Conservation (phyloP, 2,888 invertebrate genomes). For the Drosophila infuscata region DNA sequence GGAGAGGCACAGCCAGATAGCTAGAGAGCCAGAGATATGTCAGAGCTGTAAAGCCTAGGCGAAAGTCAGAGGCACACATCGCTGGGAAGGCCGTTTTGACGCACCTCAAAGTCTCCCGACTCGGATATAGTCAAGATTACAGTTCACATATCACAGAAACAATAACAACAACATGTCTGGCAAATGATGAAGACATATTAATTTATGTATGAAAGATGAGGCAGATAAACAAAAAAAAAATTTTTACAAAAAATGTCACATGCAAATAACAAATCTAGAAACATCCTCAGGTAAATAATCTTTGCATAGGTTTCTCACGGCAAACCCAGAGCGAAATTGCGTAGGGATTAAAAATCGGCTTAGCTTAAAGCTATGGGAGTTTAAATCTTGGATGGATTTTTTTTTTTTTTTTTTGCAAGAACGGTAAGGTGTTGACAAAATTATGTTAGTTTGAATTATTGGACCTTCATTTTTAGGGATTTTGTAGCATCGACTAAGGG, state of each 20-base stretch:
- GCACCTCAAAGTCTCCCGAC: slow-evolving; percentile 27
- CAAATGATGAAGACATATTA: background rate
- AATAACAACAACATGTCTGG: background rate
- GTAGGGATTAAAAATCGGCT: background rate
- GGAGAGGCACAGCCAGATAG: background rate
- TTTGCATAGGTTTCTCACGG: background rate
- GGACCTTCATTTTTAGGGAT: background rate
- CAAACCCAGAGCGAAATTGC: background rate
- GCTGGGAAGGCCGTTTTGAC: slow-evolving; percentile 23
- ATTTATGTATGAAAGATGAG: background rate
- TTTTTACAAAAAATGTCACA: background rate
- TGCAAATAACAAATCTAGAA: background rate
- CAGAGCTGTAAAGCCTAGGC: slow-evolving; percentile 51
- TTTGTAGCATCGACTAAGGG: background rate
- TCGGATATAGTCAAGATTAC: slow-evolving; percentile 18
- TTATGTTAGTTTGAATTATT: background rate
- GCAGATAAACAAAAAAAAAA: background rate
- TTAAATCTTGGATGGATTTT: background rate
- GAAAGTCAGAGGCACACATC: slow-evolving; percentile 41
- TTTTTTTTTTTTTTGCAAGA: background rate
- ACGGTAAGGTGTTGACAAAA: background rate
- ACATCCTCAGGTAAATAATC: background rate
- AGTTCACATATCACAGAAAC: slow-evolving; percentile 9
- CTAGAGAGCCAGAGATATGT: slow-evolving; percentile 32
- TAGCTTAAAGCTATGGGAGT: too few species aligned